A percentile compares a stretch with the other conserved stretches of the same genome.
Evolutionary conservation across 92 coral and sea anemone species (phyloP).

Genomic region (Epizoanthus ramosus): DNA sequence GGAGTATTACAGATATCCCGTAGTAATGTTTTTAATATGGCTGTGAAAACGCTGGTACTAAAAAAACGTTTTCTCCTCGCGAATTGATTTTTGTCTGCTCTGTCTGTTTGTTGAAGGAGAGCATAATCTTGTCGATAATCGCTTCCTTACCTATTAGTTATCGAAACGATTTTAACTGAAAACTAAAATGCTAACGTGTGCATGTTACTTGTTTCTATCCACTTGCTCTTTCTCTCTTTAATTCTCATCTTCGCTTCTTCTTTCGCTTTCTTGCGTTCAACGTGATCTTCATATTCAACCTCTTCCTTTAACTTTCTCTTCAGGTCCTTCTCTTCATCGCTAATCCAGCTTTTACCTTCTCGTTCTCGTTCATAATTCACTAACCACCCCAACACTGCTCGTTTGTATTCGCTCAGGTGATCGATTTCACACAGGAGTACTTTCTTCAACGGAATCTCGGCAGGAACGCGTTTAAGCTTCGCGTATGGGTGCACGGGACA

Average conservation of each 20-base stretch:
- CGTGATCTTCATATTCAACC: conserved; percentile 9
- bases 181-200: conserved; percentile 14
- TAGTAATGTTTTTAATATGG: background rate
- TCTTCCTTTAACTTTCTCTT: conserved; percentile 36
- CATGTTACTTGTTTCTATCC: conserved; percentile 3
- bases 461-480: conserved; percentile 53
- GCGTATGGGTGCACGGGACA: conserved; percentile 65
- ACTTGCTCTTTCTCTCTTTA: background rate
- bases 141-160: background rate
- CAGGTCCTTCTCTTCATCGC: conserved; percentile 40
- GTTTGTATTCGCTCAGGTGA: conserved; percentile 52
- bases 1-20: background rate
- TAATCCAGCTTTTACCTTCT: conserved; percentile 51
- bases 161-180: background rate
- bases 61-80: background rate
- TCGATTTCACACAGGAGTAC: conserved; percentile 57
- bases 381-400: conserved; percentile 55
- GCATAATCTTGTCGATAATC: background rate
- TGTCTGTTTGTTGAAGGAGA: background rate
- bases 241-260: background rate
- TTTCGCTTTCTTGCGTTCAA: conserved; percentile 22
- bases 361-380: conserved; percentile 58
- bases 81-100: background rate
- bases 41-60: background rate
- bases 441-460: conserved; percentile 61